Percentiles rank a stretch among this genome's conserved stretches.
These are phyloP conservation scores for Suillia variegata DNA, from an alignment of 2,888 invertebrate species.

Conservation along the genomic window DNA sequence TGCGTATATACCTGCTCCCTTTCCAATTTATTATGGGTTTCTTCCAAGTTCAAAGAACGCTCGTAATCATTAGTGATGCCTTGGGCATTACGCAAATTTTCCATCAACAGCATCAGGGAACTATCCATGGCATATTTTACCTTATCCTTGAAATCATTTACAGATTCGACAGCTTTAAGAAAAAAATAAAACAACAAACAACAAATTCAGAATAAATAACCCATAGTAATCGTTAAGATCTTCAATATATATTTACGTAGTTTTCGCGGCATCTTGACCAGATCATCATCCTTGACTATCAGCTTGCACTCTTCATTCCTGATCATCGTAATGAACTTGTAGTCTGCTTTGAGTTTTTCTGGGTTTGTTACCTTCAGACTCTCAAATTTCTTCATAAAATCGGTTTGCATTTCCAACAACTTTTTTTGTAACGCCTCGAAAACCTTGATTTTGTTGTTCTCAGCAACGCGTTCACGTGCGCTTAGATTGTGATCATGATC, in stretches of 20 bases:
- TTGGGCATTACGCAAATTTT: conserved; percentile 21
- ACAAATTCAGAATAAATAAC: not conserved
- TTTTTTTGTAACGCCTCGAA: conserved; percentile 28
- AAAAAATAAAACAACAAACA: not conserved
- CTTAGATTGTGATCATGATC: conserved; percentile 26
- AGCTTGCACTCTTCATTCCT: conserved; percentile 31
- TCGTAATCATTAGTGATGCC: no score
- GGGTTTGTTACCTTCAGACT: conserved; percentile 8
- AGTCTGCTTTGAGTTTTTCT: conserved; percentile 20
- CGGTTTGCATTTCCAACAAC: conserved; percentile 31
- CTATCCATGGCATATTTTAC: conserved; percentile 26
- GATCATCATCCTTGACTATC: conserved; percentile 33
- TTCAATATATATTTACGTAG: conserved; percentile 42
- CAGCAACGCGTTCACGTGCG: conserved; percentile 24
- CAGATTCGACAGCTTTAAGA: conserved; percentile 28
- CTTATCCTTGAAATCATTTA: conserved; percentile 33
- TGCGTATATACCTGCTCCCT: conserved; percentile 28
- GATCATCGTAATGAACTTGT: conserved; percentile 37
- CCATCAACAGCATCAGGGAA: conserved; percentile 22
- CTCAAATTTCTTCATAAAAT: conserved; percentile 32
- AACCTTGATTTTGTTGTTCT: conserved; percentile 24
- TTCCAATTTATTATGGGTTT: conserved; percentile 22
- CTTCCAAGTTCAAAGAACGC: conserved; percentile 17
- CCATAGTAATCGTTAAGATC: not conserved
- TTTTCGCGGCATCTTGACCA: conserved; percentile 30